These are phyloP conservation scores for Sitophilus oryzae DNA, from an alignment of 1,140 invertebrate genomes.

Conservation along the genomic window DNA sequence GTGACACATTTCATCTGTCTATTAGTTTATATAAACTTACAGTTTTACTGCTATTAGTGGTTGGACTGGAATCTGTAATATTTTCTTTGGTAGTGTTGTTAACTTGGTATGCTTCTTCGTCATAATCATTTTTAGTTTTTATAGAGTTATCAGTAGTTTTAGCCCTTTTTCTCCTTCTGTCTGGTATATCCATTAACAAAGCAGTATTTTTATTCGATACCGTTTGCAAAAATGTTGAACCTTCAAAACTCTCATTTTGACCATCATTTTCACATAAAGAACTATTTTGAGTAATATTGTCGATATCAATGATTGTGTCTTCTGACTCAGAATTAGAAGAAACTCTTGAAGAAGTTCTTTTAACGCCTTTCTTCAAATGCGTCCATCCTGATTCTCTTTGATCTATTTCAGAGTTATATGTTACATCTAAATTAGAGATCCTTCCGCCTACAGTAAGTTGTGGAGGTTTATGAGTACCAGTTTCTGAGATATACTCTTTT, in stretches of 20 bases:
- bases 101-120: no score
- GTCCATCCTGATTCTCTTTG: not conserved
- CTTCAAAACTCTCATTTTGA: no score
- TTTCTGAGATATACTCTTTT: constrained; percentile 3
- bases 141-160: no score
- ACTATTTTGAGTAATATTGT: no score
- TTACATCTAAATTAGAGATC: not conserved
- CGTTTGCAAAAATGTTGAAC: no score
- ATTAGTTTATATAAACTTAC: no score
- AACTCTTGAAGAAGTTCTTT: not conserved
- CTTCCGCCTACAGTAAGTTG: constrained; percentile 1
- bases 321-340: constrained; percentile 12
- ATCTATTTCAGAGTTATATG: not conserved
- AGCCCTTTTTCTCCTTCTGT: constrained; percentile 30
- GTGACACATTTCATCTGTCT: no score
- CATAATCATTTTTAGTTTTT: no score
- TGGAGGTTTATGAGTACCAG: constrained; percentile 1
- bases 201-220: not conserved
- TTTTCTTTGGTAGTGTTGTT: no score
- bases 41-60: no score
- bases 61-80: no score
- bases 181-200: constrained; percentile 26
- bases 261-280: no score
- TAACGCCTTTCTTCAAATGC: not conserved
- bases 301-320: not conserved